These are phyloP conservation scores for Istiophorus platypterus DNA, from an alignment of 2,113 vertebrate species.

Conservation along the genomic window DNA sequence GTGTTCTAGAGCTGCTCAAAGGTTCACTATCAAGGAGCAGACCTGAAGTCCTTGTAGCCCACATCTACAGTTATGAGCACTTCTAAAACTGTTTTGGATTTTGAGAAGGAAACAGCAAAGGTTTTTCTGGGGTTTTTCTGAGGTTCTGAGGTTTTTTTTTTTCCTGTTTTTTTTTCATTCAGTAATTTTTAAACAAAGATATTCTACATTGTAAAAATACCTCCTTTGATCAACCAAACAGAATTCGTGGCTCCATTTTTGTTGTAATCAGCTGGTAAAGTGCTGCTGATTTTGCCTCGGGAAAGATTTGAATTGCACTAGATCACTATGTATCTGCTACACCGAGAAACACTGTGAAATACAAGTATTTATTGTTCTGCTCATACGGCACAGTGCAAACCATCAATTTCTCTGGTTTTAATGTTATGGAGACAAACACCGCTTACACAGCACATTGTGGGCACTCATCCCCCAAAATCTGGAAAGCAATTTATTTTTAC, in stretches of 20 bases:
- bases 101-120: slow-evolving; percentile 6
- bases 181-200: slow-evolving; percentile 1
- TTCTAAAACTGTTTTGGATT: slow-evolving; percentile 24
- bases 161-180: too few species aligned
- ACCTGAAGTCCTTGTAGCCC: slow-evolving; percentile 19
- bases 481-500: background rate
- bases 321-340: background rate
- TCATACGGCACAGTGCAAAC: background rate
- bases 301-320: background rate
- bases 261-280: background rate
- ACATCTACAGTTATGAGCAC: background rate
- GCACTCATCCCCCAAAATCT: background rate
- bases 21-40: slow-evolving; percentile 41
- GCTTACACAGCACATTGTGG: background rate
- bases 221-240: slow-evolving; percentile 1
- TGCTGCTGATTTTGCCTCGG: background rate
- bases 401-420: background rate
- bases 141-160: too few species aligned
- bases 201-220: background rate
- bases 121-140: too few species aligned
- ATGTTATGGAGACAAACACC: background rate
- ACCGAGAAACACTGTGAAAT: background rate
- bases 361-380: background rate
- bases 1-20: slow-evolving; percentile 25
- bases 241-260: background rate